Evolutionary conservation across 2,797 vertebrate species (phyloP), one percentile per base, ranked within the genome.

Genomic region (Neomorphus geoffroyi): DNA sequence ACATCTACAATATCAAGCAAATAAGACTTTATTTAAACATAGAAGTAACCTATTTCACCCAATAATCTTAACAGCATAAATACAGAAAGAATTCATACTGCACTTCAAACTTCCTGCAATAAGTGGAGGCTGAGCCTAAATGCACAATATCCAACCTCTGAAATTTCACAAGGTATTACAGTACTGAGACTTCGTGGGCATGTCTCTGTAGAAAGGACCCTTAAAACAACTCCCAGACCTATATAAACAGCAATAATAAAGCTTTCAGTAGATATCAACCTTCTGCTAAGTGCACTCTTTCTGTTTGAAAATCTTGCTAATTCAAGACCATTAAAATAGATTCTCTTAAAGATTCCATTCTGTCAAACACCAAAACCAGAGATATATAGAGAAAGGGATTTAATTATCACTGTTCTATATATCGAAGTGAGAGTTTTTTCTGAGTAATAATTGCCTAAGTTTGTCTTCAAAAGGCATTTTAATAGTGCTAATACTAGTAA

Each of bases 381-480:
- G 93, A 98, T 94, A 96, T 94, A 96, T 96, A 95, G 91, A 96
- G 83, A 97, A 94, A 96, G 85, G 87, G 95, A 98, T 98, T 98
- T 98, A 98, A 98, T 98, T 98, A 98, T 98, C 97, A 94, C 91
- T 97, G 96, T 94, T 98, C 97, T 98, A 80, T 97, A 96, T 98
- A 97, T 97, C 18, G 15, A 97, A 96, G 97, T 97, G 95, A 95
- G 97, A 95, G 92, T 54, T 96, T 98, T 93, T 96, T 96, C 93
- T 96, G 81, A 92, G 97, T 97, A 98, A 98, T 98, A 98, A 98
- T 98, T 97, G 96, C 85, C 94, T 95, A 97, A 97, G 96, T 98
- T 98, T 98, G 97, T 98, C 98, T 98, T 98, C 97, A 98, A 98
- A 98, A 98, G 97, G 97, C 97, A 94, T 98, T 97, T 97, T 97